Conservation (phyloP, 1,140 invertebrate genomes). For the Cotesia glomerata region DNA sequence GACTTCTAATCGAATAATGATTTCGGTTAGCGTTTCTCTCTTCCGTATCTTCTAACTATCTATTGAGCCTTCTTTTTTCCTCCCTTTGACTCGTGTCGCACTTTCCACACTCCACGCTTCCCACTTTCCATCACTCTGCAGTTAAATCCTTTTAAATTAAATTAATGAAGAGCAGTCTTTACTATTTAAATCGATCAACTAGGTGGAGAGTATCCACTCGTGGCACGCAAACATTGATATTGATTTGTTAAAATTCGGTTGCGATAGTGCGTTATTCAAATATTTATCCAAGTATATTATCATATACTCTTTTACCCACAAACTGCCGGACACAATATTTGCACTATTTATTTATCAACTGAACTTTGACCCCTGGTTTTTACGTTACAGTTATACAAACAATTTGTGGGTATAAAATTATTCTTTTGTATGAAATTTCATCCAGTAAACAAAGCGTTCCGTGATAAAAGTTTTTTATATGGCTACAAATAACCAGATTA, state of each 20-base stretch:
- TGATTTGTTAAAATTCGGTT: constrained; percentile 27
- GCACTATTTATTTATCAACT: constrained; percentile 15
- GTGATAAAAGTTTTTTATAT: no score
- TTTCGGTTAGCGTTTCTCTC: constrained; percentile 6
- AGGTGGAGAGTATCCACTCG: constrained; percentile 26
- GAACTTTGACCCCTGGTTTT: neutral
- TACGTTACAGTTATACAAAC: neutral
- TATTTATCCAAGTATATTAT: neutral
- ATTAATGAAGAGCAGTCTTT: constrained; percentile 37
- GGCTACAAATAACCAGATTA: no score
- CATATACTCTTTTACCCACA: neutral
- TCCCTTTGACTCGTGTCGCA: neutral
- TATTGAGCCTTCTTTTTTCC: neutral
- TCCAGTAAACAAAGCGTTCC: no score
- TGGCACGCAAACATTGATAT: constrained; percentile 20
- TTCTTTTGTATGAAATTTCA: no score
- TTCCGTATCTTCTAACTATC: neutral
- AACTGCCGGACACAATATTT: neutral
- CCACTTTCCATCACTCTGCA: neutral
- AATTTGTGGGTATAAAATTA: no score
- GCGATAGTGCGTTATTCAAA: constrained; percentile 4
- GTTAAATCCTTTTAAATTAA: constrained; percentile 25
- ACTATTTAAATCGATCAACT: neutral
- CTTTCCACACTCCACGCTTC: no score
- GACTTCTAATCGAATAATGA: constrained; percentile 29